Evolutionary conservation across 92 coral and sea anemone genomes (phyloP).

Genomic region (Palythoa heliodiscus): DNA sequence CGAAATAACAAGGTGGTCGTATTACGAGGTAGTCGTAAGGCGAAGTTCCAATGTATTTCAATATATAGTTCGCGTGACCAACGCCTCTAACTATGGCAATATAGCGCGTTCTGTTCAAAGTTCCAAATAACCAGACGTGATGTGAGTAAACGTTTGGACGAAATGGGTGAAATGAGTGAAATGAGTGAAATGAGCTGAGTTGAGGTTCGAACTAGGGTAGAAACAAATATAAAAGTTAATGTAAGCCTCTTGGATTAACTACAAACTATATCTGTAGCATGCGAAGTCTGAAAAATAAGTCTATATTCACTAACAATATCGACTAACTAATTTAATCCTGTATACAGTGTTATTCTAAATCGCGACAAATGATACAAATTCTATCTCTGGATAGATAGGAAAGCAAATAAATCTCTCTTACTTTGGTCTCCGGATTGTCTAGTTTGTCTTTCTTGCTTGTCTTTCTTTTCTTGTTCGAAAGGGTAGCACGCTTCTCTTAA

Average conservation of each 20-base stretch:
- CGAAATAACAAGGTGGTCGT: no score
- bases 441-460: neutral
- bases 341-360: constrained; percentile 9
- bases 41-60: no score
- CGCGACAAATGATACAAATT: neutral
- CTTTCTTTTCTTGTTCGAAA: neutral
- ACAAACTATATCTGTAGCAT: neutral
- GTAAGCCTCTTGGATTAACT: neutral
- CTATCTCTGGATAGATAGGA: neutral
- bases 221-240: neutral
- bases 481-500: constrained; percentile 24
- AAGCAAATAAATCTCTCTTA: constrained; percentile 6
- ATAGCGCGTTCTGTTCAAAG: neutral
- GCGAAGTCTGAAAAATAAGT: neutral
- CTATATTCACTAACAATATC: neutral
- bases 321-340: constrained; percentile 5
- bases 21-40: no score
- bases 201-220: constrained; percentile 13
- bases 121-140: neutral
- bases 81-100: neutral
- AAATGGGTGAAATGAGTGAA: neutral
- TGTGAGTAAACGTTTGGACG: neutral
- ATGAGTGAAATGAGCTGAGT: neutral
- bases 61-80: neutral
- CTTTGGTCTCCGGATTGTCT: constrained; percentile 10